phyloP scores from a whole-genome alignment of 2,888 invertebrate genomes.

The Alloscopus bannaensis region DNA sequence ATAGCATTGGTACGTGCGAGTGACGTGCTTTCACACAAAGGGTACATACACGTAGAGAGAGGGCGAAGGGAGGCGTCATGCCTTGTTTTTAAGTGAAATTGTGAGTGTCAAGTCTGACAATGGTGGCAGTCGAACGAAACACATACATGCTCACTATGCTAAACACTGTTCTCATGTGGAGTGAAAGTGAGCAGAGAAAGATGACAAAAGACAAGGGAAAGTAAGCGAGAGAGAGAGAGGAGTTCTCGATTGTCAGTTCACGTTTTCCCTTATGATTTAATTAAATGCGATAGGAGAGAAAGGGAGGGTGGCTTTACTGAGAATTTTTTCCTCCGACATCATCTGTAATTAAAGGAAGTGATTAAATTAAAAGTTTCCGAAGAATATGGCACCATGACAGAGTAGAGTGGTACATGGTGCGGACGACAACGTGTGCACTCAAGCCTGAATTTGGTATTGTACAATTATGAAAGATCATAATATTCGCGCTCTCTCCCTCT shows the following conservation, averaged over 20 bases:
- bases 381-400: conserved; percentile 13
- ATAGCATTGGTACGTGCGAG: background rate
- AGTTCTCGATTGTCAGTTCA: background rate
- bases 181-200: background rate
- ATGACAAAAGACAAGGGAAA: background rate
- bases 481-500: too few species aligned
- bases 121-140: background rate
- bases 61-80: too few species aligned
- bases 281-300: too few species aligned
- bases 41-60: too few species aligned
- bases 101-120: conserved; percentile 12
- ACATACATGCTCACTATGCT: background rate
- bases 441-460: too few species aligned
- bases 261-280: conserved; percentile 4
- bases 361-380: conserved; percentile 57
- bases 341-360: conserved; percentile 22
- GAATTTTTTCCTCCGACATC: conserved; percentile 15
- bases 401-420: background rate
- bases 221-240: background rate
- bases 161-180: background rate
- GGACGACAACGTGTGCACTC: too few species aligned
- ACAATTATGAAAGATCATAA: too few species aligned
- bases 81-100: conserved; percentile 1
- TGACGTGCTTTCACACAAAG: background rate
- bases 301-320: conserved; percentile 8